Evolutionary conservation across 2,888 invertebrate species (phyloP).

Genomic region (Caenorhabditis doughertyi): DNA sequence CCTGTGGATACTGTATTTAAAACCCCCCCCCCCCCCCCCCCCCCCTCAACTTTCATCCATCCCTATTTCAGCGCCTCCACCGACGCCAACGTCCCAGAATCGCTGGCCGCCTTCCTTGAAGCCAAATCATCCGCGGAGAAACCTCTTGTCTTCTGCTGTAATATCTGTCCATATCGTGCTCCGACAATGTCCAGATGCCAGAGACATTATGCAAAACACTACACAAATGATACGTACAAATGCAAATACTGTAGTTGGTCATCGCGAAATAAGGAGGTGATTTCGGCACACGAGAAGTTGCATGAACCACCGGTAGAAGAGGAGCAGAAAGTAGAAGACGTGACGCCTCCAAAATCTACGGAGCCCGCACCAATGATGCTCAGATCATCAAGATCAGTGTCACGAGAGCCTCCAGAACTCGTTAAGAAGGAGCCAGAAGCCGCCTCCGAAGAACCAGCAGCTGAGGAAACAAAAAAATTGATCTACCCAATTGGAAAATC

Average conservation of each 20-base stretch:
- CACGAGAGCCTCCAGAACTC: no score
- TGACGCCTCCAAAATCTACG: neutral
- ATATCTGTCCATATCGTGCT: conserved; percentile 49
- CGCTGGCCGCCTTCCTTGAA: no score
- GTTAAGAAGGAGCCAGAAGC: neutral
- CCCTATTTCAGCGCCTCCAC: no score
- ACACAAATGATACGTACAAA: conserved; percentile 15
- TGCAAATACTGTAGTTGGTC: conserved; percentile 63
- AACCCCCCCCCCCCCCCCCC: no score
- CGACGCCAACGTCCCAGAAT: neutral
- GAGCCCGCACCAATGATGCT: no score
- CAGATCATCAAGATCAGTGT: no score
- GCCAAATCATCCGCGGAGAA: neutral
- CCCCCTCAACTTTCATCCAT: no score
- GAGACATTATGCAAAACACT: conserved; percentile 52
- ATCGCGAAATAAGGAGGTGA: conserved; percentile 54
- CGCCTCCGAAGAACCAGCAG: neutral
- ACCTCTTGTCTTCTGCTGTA: conserved; percentile 29
- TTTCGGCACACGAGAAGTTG: conserved; percentile 59
- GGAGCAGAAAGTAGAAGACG: neutral
- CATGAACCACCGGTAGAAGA: conserved; percentile 36
- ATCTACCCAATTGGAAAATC: neutral
- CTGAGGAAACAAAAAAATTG: no score
- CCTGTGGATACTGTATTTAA: no score
- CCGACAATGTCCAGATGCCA: conserved; percentile 36